A percentile compares a stretch with the other conserved stretches of the same genome.
Conservation (phyloP, 2,113 vertebrate genomes). For the Steatornis caripensis region DNA sequence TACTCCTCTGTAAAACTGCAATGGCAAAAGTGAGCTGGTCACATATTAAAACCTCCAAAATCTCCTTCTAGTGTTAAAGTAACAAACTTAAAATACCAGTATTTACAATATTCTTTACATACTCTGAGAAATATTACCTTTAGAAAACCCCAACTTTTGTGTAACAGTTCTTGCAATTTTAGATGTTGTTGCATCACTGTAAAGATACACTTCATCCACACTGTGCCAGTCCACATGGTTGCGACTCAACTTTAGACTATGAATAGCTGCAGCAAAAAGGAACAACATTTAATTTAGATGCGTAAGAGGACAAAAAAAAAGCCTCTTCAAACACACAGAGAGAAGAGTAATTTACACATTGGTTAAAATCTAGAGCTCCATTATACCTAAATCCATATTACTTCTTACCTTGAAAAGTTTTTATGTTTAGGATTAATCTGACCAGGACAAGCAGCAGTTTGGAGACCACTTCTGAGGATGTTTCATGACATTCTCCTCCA, state of each 20-base stretch:
- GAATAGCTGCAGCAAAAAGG: constrained; percentile 79
- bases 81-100: neutral
- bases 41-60: neutral
- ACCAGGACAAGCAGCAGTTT: neutral
- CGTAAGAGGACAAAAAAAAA: neutral
- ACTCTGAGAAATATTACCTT: constrained; percentile 78
- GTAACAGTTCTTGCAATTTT: constrained; percentile 97
- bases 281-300: neutral
- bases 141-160: constrained; percentile 95
- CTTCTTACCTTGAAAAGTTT: constrained; percentile 3
- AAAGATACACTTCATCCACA: constrained; percentile 94
- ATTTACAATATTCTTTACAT: neutral
- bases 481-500: neutral
- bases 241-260: constrained; percentile 91
- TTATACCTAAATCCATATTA: neutral
- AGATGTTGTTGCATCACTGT: constrained; percentile 97
- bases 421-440: neutral
- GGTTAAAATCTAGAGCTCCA: neutral
- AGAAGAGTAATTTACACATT: neutral
- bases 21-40: neutral
- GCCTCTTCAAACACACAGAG: neutral
- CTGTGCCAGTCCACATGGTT: constrained; percentile 97
- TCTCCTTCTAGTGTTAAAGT: neutral
- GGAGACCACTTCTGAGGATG: neutral
- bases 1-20: neutral